phyloP scores from a whole-genome alignment of 2,888 invertebrate species.

The Amphimallon solstitiale region DNA sequence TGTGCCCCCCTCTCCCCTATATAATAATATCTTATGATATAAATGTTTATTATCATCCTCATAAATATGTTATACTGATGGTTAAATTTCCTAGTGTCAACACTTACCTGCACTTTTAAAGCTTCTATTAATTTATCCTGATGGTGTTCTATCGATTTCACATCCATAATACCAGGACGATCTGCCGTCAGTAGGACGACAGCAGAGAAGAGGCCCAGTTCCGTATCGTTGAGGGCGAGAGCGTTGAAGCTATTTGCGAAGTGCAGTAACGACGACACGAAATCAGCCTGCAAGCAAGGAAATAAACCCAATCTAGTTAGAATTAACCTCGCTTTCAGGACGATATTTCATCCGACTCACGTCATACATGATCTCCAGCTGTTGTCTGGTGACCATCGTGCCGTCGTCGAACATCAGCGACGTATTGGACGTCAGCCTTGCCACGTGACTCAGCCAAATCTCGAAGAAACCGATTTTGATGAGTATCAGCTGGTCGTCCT shows the following conservation, averaged over 20 bases:
- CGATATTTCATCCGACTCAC: slow-evolving; percentile 67
- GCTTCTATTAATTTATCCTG: slow-evolving; percentile 88
- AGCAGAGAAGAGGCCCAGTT: slow-evolving; percentile 88
- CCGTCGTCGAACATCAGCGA: slow-evolving; percentile 92
- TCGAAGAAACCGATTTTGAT: slow-evolving; percentile 98
- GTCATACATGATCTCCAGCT: slow-evolving; percentile 88
- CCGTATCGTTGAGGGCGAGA: slow-evolving; percentile 86
- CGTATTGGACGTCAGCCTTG: slow-evolving; percentile 79
- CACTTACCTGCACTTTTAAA: slow-evolving; percentile 80
- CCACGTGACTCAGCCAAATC: slow-evolving; percentile 90
- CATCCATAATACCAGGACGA: slow-evolving; percentile 82
- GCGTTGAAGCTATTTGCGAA: slow-evolving; percentile 81
- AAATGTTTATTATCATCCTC: too few species aligned
- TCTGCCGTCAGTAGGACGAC: slow-evolving; percentile 85
- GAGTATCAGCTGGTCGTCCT: slow-evolving; percentile 96
- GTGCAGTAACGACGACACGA: slow-evolving; percentile 83
- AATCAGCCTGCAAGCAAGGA: slow-evolving; percentile 74
- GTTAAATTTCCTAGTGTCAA: too few species aligned
- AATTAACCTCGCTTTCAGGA: not conserved
- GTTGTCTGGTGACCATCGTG: slow-evolving; percentile 81
- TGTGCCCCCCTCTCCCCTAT: too few species aligned
- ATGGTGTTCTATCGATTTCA: slow-evolving; percentile 79
- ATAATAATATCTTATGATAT: too few species aligned
- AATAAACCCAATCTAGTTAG: not conserved
- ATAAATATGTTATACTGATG: too few species aligned